Conservation (phyloP, 2,113 vertebrate genomes). For the Ascaphus truei region DNA sequence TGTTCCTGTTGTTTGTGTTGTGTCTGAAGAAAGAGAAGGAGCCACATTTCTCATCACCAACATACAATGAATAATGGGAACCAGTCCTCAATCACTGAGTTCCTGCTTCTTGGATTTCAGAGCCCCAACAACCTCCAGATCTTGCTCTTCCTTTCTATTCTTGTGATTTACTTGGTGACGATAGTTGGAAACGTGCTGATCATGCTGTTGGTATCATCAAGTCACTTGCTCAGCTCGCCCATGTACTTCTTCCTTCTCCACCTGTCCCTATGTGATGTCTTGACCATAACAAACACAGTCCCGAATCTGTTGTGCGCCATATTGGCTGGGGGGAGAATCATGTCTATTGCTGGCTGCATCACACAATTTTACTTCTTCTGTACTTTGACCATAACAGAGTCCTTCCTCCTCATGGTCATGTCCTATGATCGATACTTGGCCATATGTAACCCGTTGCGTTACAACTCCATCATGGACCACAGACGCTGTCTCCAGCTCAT, state of each 20-base stretch:
- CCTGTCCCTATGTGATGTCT: conserved; percentile 16
- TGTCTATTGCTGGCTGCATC: conserved; percentile 13
- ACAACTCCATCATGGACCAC: conserved; percentile 36
- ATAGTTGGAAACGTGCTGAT: conserved; percentile 42
- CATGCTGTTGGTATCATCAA: conserved; percentile 23
- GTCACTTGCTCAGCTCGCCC: conserved; percentile 27
- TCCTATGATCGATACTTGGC: conserved; percentile 41
- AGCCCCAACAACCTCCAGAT: conserved; percentile 33
- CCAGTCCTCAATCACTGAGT: conserved; percentile 27
- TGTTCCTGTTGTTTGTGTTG: too few relatives aligned
- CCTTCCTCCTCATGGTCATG: conserved; percentile 42
- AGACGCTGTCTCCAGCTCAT: conserved; percentile 24
- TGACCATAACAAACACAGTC: background rate
- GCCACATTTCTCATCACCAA: too few relatives aligned
- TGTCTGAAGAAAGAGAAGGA: too few relatives aligned
- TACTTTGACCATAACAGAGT: conserved; percentile 25
- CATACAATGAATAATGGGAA: conserved; percentile 27
- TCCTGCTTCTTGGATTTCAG: conserved; percentile 40
- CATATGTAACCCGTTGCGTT: conserved; percentile 43
- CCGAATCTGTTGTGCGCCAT: background rate
- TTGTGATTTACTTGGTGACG: conserved; percentile 30
- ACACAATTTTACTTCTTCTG: conserved; percentile 44
- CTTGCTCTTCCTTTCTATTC: conserved; percentile 31
- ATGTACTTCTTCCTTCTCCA: conserved; percentile 50
- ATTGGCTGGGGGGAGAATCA: background rate